A percentile compares a stretch with the other conserved stretches of the same genome.
phyloP scores from a whole-genome alignment of 2,113 vertebrate genomes.

The Excalfactoria chinensis region DNA sequence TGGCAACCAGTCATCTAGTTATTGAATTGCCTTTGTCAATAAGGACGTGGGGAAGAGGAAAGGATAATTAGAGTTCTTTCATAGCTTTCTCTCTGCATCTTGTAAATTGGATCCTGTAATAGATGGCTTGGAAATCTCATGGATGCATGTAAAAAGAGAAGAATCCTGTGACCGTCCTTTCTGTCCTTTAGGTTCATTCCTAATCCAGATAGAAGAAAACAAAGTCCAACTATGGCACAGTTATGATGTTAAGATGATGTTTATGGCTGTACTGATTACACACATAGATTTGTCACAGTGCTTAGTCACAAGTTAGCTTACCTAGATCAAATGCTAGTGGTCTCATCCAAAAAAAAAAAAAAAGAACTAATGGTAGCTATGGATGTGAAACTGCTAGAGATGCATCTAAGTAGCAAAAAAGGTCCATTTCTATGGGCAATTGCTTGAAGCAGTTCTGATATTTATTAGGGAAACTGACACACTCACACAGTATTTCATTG shows the following conservation, averaged over 20 bases:
- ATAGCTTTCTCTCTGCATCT: constrained; percentile 67
- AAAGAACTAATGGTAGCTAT: neutral
- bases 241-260: neutral
- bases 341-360: neutral
- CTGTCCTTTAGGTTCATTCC: constrained; percentile 20
- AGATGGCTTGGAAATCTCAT: constrained; percentile 52
- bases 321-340: neutral
- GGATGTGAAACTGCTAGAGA: neutral
- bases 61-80: constrained; percentile 70
- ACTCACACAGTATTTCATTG: neutral
- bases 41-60: constrained; percentile 64
- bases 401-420: neutral
- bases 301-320: neutral
- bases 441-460: neutral
- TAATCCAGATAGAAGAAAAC: constrained; percentile 16
- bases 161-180: constrained; percentile 30
- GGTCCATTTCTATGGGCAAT: neutral
- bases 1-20: constrained; percentile 72
- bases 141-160: constrained; percentile 19
- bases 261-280: neutral
- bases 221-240: neutral
- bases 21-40: constrained; percentile 67
- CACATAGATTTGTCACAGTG: neutral
- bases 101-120: constrained; percentile 62
- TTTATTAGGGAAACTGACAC: neutral